These are phyloP conservation scores for Trichonephila clavata DNA, from an alignment of 1,140 invertebrate species.

Conservation along the genomic window DNA sequence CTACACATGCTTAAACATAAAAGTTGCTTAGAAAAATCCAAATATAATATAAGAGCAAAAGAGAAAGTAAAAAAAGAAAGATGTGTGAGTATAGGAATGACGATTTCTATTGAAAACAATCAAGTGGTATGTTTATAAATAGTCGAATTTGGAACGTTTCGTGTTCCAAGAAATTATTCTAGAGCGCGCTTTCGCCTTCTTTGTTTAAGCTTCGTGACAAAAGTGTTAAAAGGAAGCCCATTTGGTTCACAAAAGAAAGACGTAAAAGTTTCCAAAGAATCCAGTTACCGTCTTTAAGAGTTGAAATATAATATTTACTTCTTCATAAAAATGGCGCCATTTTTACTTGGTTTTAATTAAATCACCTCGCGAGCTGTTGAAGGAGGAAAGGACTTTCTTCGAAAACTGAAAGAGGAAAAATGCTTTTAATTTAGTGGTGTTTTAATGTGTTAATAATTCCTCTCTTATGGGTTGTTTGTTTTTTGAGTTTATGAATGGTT, in stretches of 20 bases:
- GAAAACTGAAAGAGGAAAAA: background rate
- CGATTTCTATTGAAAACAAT: slow-evolving; percentile 24
- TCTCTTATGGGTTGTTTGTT: background rate
- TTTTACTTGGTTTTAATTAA: slow-evolving; percentile 16
- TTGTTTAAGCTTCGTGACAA: slow-evolving; percentile 49
- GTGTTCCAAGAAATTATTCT: slow-evolving; percentile 1
- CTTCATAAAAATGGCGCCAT: background rate
- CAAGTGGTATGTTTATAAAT: slow-evolving; percentile 56
- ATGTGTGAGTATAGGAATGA: background rate
- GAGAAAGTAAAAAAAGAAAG: background rate
- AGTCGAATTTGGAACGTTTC: slow-evolving; percentile 49
- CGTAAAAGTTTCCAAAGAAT: slow-evolving; percentile 11
- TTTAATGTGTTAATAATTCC: background rate
- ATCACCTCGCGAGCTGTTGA: background rate
- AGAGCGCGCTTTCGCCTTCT: background rate
- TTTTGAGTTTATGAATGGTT: background rate
- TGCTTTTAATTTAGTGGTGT: background rate
- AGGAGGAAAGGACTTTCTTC: background rate
- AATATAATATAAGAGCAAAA: background rate
- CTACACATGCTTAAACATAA: background rate
- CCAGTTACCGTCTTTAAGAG: background rate
- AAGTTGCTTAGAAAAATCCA: background rate
- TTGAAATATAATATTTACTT: slow-evolving; percentile 17
- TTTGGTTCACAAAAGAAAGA: background rate
- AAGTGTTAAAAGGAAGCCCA: slow-evolving; percentile 26